Evolutionary conservation across 2,113 vertebrate genomes (phyloP), one percentile per base, ranked within the genome.

Genomic region (Gallinago undulata): DNA sequence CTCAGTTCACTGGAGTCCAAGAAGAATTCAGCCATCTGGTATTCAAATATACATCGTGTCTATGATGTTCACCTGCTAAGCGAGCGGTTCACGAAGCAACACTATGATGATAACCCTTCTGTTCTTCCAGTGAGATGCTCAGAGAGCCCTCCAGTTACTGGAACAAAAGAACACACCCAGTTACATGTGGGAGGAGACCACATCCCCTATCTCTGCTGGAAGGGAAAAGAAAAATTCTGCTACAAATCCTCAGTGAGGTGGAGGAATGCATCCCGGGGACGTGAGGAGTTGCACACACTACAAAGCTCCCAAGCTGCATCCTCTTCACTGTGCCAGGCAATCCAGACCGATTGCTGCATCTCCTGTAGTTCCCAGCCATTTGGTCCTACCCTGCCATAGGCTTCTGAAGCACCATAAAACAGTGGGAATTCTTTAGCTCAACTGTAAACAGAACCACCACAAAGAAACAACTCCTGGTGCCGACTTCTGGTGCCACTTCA

Each of bases 81-180:
- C 39, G 77, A 88, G 69, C 5, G 16, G 68, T 67, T 96, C 92
- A 80, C 14, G 6, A 82, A 86, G 90, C 92, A 84, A 60, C 22
- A 12, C 53, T 96, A 87, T 59, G 90, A 92, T 93, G 79, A 93
- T 93, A 77, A 89, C 66, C 88, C 94, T 97, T 88, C 90, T 96
- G 89, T 50, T 95, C 75, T 43, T 84, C 19, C 88, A 70, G 35
- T 2, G 17, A 77, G 85, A 33, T 70, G 55, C 41, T 83, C 50
- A 67, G 67, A 55, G 51, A 90, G 39, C 41, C 51, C 80, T 78
- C 24, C 53, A 72, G 35, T 6, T 82, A 56, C 43, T 68, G 66
- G 41, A 87, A 60, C 23, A 78, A 66, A 81, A 75, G 60, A 78
- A 64, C 47, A 75, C 15, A 2, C 25, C 45, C 47, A 24, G 16